A percentile compares a stretch with the other conserved stretches of the same genome.
These are phyloP conservation scores for Drosophila aff. DNA, from an alignment of 1,140 invertebrate species.

Conservation along the genomic window DNA sequence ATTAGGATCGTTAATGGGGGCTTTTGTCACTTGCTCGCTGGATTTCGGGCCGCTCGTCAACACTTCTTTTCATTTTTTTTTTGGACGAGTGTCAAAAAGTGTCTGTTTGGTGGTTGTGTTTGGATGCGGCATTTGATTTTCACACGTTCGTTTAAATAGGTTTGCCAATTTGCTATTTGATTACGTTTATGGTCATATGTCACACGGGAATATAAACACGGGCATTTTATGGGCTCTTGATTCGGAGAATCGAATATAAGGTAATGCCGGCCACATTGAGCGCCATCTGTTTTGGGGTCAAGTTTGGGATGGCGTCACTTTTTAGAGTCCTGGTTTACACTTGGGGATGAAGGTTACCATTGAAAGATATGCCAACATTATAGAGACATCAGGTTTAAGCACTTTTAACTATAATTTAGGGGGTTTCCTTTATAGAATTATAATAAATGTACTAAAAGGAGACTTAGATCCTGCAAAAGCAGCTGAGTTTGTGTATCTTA, in stretches of 20 bases:
- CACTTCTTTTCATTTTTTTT: constrained; percentile 31
- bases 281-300: not conserved
- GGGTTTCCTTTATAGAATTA: too few species aligned
- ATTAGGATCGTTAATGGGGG: constrained; percentile 79
- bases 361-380: too few species aligned
- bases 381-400: too few species aligned
- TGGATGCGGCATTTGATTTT: constrained; percentile 70
- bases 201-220: constrained; percentile 22
- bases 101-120: constrained; percentile 66
- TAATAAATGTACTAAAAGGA: too few species aligned
- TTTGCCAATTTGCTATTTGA: constrained; percentile 70
- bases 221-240: constrained; percentile 17
- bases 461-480: too few species aligned
- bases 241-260: constrained; percentile 8
- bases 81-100: constrained; percentile 70
- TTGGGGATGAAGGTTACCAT: not conserved
- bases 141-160: constrained; percentile 76
- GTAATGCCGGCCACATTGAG: not conserved
- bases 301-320: not conserved
- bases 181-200: constrained; percentile 45
- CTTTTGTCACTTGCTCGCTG: constrained; percentile 76
- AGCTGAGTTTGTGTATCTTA: too few species aligned
- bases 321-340: constrained; percentile 11
- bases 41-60: constrained; percentile 47
- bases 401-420: too few species aligned